A percentile compares a stretch with the other conserved stretches of the same genome.
Conservation (phyloP, 2,888 invertebrate species). For the Latrodectus hesperus region DNA sequence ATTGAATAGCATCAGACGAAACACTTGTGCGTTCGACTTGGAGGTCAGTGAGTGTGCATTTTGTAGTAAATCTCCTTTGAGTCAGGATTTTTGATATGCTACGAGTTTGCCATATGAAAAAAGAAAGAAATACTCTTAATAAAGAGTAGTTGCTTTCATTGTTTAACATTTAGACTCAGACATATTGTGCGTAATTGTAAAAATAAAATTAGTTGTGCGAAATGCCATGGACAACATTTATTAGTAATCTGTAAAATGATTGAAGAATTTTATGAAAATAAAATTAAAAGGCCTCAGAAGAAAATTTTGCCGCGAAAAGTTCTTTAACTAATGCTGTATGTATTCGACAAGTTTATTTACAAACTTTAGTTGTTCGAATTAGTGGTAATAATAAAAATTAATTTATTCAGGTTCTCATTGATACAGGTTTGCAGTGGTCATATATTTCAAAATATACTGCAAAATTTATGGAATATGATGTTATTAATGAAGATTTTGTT, state of each 20-base stretch:
- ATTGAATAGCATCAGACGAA: no score
- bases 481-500: neutral
- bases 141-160: neutral
- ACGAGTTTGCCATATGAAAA: neutral
- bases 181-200: no score
- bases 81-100: neutral
- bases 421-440: neutral
- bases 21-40: no score
- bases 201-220: neutral
- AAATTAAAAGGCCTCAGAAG: neutral
- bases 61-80: no score
- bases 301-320: neutral
- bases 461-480: neutral
- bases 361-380: conserved; percentile 2
- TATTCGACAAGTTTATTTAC: neutral
- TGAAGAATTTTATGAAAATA: neutral
- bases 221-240: neutral
- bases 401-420: neutral
- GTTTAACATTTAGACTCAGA: no score
- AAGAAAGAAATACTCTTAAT: neutral
- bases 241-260: neutral
- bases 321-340: neutral
- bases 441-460: neutral
- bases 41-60: no score
- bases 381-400: neutral